Evolutionary conservation across 2,888 invertebrate genomes (phyloP), one percentile per base, ranked within the genome.

Genomic region (Thecophora atra): DNA sequence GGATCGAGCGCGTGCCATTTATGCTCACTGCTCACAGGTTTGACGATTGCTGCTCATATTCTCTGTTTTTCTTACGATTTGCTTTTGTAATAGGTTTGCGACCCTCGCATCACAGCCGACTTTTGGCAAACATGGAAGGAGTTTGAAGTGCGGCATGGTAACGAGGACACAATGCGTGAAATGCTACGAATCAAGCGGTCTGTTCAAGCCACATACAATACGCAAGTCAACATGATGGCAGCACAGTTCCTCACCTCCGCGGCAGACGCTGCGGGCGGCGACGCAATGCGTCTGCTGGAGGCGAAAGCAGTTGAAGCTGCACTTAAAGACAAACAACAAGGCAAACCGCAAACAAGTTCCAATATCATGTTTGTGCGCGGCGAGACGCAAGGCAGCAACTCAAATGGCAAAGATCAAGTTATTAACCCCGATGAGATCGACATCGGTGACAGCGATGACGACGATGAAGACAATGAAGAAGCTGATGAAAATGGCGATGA

Each of bases 111-210:
- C 11, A 96, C 97, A 5, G 91, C 91, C 0, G 93, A 95, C 72
- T 99, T 99, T 87, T 99, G 99, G 99, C 95, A 96, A 83, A 95
- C 95, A 1, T 99, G 99, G 99, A 98, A 98, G 85, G 98, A 99
- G 82, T 99, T 99, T 88, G 99, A 99, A 88, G 96, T 99, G 21
- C 91, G 96, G 64, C 99, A 99, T 87, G 99, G 99, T 19, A 99
- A 99, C 87, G 99, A 99, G 86, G 99, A 99, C 83, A 99, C 99
- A 0, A 97, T 99, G 91, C 90, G 98, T 62, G 99, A 99, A 88
- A 98, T 99, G 98, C 88, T 99, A 79, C 90, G 99, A 81, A 98
- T 99, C 76, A 98, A 98, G 88, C 91, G 99, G 79, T 97, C 97
- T 82, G 96, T 99, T 0, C 98, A 98, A 88, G 99, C 99, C 5